Percentiles rank a stretch among this genome's conserved stretches.
phyloP scores from a whole-genome alignment of 2,797 vertebrate species.

The Coranthus polyacanthus region DNA sequence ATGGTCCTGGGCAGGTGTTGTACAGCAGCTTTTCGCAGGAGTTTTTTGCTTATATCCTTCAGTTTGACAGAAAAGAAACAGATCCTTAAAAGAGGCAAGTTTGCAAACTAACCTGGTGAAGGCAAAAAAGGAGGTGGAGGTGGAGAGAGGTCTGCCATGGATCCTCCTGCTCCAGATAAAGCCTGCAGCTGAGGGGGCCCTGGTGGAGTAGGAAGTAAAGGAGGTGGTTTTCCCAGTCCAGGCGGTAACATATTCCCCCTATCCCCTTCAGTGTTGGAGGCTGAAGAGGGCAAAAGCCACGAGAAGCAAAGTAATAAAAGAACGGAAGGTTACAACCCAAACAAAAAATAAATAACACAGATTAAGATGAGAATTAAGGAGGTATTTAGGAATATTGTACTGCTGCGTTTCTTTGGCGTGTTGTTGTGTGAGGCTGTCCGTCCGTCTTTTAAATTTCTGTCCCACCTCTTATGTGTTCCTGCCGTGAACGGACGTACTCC shows the following conservation, averaged over 20 bases:
- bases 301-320: neutral
- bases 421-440: too few relatives aligned
- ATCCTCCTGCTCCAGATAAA: slow-evolving; percentile 39
- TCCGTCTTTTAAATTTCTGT: too few relatives aligned
- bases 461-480: slow-evolving; percentile 82
- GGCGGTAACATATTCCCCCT: slow-evolving; percentile 69
- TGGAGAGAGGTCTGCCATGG: slow-evolving; percentile 55
- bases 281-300: slow-evolving; percentile 40
- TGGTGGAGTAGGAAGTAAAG: slow-evolving; percentile 82
- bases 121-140: slow-evolving; percentile 69
- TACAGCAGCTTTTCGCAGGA: too few relatives aligned
- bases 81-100: neutral
- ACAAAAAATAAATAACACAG: neutral
- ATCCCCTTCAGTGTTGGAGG: slow-evolving; percentile 53
- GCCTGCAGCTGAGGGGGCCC: slow-evolving; percentile 59
- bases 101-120: slow-evolving; percentile 75
- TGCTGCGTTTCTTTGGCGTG: too few relatives aligned
- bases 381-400: too few relatives aligned
- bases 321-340: too few relatives aligned
- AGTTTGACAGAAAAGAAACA: neutral
- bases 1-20: too few relatives aligned
- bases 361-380: neutral
- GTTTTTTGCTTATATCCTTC: too few relatives aligned
- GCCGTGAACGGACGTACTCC: slow-evolving; percentile 78
- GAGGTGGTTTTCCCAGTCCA: slow-evolving; percentile 78